phyloP scores from a whole-genome alignment of 2,888 invertebrate genomes.

The Horisme vitalbata region DNA sequence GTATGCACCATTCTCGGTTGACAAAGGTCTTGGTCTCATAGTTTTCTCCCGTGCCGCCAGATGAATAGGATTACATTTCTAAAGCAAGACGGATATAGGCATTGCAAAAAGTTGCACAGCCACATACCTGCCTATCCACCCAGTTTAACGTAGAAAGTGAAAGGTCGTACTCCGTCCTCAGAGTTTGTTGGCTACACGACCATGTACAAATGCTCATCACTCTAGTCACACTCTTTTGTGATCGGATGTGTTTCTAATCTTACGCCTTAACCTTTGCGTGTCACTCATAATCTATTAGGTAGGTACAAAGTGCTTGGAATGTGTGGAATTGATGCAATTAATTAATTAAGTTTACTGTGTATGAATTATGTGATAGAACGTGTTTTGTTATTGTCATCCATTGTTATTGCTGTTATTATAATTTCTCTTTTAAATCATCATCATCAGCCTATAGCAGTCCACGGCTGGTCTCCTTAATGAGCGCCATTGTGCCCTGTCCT shows the following conservation, averaged over 20 bases:
- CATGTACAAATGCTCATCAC: constrained; percentile 33
- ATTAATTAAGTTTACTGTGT: constrained; percentile 24
- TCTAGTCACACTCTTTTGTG: constrained; percentile 19
- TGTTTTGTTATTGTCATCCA: constrained; percentile 21
- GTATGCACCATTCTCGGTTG: background rate
- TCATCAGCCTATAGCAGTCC: no score
- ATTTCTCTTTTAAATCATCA: constrained; percentile 13
- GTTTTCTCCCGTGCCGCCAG: constrained; percentile 6
- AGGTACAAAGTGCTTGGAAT: constrained; percentile 19
- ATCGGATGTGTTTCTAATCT: constrained; percentile 34
- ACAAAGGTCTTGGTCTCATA: background rate
- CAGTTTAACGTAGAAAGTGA: constrained; percentile 66
- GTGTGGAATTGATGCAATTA: constrained; percentile 25
- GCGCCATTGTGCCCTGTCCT: no score
- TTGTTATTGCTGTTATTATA: constrained; percentile 18
- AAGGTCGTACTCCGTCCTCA: constrained; percentile 57
- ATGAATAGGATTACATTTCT: constrained; percentile 24
- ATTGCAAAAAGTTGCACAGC: constrained; percentile 44
- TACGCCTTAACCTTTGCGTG: constrained; percentile 44
- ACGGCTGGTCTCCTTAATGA: no score
- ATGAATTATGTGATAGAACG: constrained; percentile 15
- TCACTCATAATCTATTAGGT: constrained; percentile 38
- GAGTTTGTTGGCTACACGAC: constrained; percentile 45
- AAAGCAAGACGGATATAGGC: constrained; percentile 34
- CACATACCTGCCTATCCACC: constrained; percentile 37